A percentile compares a stretch with the other conserved stretches of the same genome.
Conservation (phyloP, 53 echinoderm and acorn worm species). For the Echinarachnius parma region DNA sequence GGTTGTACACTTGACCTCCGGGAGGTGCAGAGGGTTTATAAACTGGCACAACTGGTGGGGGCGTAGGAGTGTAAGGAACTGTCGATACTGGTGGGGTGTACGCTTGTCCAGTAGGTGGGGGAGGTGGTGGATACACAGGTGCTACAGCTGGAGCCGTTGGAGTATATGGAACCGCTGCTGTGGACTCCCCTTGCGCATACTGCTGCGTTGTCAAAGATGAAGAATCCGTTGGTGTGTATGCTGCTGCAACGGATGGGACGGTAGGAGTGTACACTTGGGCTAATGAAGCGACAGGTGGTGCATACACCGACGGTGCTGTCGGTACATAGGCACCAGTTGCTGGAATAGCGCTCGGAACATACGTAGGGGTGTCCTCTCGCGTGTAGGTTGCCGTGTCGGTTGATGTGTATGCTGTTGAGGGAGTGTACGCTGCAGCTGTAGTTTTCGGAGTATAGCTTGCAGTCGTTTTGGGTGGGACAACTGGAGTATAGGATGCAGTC, state of each 20-base stretch:
- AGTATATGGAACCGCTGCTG: constrained; percentile 3
- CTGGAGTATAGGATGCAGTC: too few relatives aligned
- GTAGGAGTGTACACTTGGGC: constrained; percentile 33
- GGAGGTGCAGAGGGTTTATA: too few relatives aligned
- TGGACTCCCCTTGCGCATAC: too few relatives aligned
- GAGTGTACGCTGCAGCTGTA: constrained; percentile 2
- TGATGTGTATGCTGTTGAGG: too few relatives aligned
- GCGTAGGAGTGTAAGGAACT: neutral
- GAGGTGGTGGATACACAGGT: constrained; percentile 6
- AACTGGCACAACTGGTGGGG: too few relatives aligned
- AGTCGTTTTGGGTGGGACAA: too few relatives aligned
- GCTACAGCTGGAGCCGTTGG: constrained; percentile 11
- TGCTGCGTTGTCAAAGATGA: neutral
- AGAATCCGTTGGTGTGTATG: too few relatives aligned
- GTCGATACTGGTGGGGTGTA: constrained; percentile 15
- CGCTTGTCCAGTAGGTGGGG: neutral
- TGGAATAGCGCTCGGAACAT: neutral
- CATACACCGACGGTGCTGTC: constrained; percentile 5
- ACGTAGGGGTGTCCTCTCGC: too few relatives aligned
- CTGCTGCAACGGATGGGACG: too few relatives aligned
- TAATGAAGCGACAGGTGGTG: neutral
- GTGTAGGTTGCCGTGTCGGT: constrained; percentile 14
- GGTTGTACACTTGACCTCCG: too few relatives aligned
- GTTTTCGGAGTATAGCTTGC: too few relatives aligned
- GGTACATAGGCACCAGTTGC: constrained; percentile 11